These are phyloP conservation scores for Apis dorsata DNA, from an alignment of 1,140 invertebrate genomes.

Conservation along the genomic window DNA sequence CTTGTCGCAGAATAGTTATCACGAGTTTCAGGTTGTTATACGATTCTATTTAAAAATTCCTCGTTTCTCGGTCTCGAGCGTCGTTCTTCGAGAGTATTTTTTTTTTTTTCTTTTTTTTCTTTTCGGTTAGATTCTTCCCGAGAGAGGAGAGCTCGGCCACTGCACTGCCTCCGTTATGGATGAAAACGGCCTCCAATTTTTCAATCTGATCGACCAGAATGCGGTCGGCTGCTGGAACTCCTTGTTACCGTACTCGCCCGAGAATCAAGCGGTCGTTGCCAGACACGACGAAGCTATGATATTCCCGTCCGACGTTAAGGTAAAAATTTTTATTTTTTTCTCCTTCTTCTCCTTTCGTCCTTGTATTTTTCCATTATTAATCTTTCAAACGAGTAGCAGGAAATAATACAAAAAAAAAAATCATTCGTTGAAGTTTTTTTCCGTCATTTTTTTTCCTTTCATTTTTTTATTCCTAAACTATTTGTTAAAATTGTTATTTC, in stretches of 20 bases:
- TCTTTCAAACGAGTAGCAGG: too few species aligned
- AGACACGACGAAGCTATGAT: slow-evolving; percentile 87
- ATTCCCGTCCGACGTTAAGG: slow-evolving; percentile 89
- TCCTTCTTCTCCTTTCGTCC: background rate
- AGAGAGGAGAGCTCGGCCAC: slow-evolving; percentile 84
- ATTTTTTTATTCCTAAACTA: too few species aligned
- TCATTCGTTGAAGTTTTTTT: too few species aligned
- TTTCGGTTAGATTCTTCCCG: slow-evolving; percentile 77
- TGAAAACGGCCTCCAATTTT: slow-evolving; percentile 86
- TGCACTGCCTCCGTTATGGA: slow-evolving; percentile 87
- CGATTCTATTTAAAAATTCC: too few species aligned
- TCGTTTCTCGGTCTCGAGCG: too few species aligned
- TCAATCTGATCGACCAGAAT: slow-evolving; percentile 89
- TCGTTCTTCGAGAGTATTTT: too few species aligned
- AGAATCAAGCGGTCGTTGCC: slow-evolving; percentile 87
- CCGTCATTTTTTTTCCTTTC: too few species aligned
- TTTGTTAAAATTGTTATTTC: too few species aligned
- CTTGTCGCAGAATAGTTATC: slow-evolving; percentile 84
- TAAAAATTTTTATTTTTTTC: slow-evolving; percentile 65
- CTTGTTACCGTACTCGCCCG: slow-evolving; percentile 82
- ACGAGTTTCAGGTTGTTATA: slow-evolving; percentile 82
- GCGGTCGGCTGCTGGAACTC: slow-evolving; percentile 91
- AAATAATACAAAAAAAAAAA: too few species aligned
- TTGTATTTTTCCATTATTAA: too few species aligned
- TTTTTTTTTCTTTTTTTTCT: too few species aligned